Base-by-base conservation (phyloP, 2,797 vertebrate genomes). In the Thaleichthys pacificus region DNA sequence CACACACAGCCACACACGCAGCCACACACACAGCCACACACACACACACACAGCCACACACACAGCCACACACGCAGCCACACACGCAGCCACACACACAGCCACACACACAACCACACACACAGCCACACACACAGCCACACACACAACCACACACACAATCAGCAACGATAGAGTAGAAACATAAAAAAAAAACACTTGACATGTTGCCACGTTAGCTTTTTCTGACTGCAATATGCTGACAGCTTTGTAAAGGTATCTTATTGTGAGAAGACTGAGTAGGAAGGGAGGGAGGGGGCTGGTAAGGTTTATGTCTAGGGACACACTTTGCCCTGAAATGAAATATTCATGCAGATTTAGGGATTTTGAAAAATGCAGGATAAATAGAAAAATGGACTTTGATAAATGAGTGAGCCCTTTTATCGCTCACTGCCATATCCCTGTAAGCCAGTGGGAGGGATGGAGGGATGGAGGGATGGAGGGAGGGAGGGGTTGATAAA, bases 261-360 rank as follows among this genome's bases (percentile, higher is more conserved):
- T 77, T 67, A 76, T 77, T 65, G 74, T 8, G 26, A 79, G 69
- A 70, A 71, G 0, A 9, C 21, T 7, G 42, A 12, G 32, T 54
- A 12, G 63, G 42, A 24, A 19, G 70, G 72, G 9, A 3, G 61
- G 67, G 3, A 3, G 61, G 67, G 3, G 32, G 54, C 68, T 47
- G 76, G 68, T 17, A 60, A 75, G 42, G 69, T 80, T 84, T 69
- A 78, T 60, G 47, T 85, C 69, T 5, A 42, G 80, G 76, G 85
- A 85, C 70, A 54, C 47, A 22, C 72, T 65, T 69, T 66, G 21
- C 42, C 70, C 65, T 24, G 47, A 73, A 72, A 81, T 77, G 63
- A 84, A 84, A 85, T 80, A 88, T 82, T 85, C 75, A 86, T 85
- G 82, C 86, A 87, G 83, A 87, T 91, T 87, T 87, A 71, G 75